A percentile compares a stretch with the other conserved stretches of the same genome.
These are phyloP conservation scores for Urophycis tenuis DNA, from an alignment of 2,797 vertebrate species.

Conservation along the genomic window DNA sequence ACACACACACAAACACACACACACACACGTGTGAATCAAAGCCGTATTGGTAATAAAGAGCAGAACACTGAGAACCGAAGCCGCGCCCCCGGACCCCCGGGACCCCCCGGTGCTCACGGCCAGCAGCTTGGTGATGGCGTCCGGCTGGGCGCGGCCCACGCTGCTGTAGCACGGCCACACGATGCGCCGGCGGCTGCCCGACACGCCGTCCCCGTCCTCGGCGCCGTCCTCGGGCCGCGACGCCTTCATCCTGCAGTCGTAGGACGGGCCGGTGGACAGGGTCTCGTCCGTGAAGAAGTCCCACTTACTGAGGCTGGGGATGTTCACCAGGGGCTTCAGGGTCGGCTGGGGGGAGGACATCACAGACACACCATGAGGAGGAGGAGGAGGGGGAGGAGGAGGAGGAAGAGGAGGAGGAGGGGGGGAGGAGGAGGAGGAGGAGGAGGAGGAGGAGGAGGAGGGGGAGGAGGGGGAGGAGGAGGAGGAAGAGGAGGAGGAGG, in stretches of 20 bases:
- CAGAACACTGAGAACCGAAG: not conserved
- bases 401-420: too few relatives aligned
- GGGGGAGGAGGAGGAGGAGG: too few relatives aligned
- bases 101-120: slow-evolving; percentile 68
- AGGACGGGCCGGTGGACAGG: slow-evolving; percentile 86
- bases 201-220: slow-evolving; percentile 71
- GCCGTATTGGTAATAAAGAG: not conserved
- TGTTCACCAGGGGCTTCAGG: slow-evolving; percentile 81
- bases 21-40: not conserved
- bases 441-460: too few relatives aligned
- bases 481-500: too few relatives aligned
- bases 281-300: slow-evolving; percentile 93
- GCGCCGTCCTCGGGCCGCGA: slow-evolving; percentile 57
- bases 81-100: not conserved
- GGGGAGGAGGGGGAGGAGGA: too few relatives aligned
- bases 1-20: not conserved
- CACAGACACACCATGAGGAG: not conserved
- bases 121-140: slow-evolving; percentile 89
- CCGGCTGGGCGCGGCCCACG: slow-evolving; percentile 79
- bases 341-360: slow-evolving; percentile 58
- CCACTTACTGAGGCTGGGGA: slow-evolving; percentile 90
- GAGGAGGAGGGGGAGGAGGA: too few relatives aligned
- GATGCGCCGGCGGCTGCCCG: slow-evolving; percentile 81
- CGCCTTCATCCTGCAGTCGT: slow-evolving; percentile 83
- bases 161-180: slow-evolving; percentile 96